phyloP scores from a whole-genome alignment of 2,888 invertebrate genomes.

The Nomada ruficornis region DNA sequence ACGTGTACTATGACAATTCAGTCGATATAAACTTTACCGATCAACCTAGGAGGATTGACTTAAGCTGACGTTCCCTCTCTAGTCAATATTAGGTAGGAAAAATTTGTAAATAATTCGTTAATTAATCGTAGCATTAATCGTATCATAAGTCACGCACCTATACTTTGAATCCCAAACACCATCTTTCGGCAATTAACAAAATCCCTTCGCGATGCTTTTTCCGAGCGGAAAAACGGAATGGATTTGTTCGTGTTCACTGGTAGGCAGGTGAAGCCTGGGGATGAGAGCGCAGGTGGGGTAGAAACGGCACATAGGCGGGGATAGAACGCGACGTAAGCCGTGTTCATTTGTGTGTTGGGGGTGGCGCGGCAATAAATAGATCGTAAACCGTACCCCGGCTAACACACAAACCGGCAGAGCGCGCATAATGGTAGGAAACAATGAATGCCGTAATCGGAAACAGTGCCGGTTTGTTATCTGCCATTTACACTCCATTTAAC shows the following conservation, averaged over 20 bases:
- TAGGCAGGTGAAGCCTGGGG: constrained; percentile 38
- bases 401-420: constrained; percentile 83
- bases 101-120: constrained; percentile 75
- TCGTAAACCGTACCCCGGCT: constrained; percentile 83
- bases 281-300: neutral
- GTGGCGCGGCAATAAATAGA: constrained; percentile 80
- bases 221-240: neutral
- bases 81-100: constrained; percentile 83
- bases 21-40: constrained; percentile 43
- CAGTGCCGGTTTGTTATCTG: constrained; percentile 85
- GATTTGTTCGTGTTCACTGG: neutral
- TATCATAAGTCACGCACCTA: neutral
- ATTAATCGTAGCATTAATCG: constrained; percentile 33
- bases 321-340: constrained; percentile 61
- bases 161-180: constrained; percentile 4
- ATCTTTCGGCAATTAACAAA: neutral
- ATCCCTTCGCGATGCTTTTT: neutral
- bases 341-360: constrained; percentile 55
- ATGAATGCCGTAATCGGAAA: constrained; percentile 85
- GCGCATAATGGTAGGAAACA: constrained; percentile 85
- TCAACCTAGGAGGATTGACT: constrained; percentile 49
- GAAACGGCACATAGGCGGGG: constrained; percentile 27
- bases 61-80: constrained; percentile 80
- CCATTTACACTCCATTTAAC: constrained; percentile 85
- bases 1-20: constrained; percentile 60